Evolutionary conservation across 2,888 invertebrate species (phyloP).

Genomic region (Pandemis heparana): DNA sequence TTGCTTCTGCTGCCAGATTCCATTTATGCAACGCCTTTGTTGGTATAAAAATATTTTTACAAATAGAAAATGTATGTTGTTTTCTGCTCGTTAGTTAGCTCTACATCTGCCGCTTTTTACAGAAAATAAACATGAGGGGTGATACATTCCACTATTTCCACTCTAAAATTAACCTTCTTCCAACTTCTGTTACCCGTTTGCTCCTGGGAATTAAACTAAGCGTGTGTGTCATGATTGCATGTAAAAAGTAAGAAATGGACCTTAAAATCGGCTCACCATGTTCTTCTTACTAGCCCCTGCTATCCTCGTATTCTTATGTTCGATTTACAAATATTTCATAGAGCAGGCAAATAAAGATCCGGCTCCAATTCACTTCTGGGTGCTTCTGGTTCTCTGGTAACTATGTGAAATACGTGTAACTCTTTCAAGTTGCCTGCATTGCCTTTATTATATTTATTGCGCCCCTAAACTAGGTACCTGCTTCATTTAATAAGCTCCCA

Average conservation of each 20-base stretch:
- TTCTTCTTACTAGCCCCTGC: constrained; percentile 23
- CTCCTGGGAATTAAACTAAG: constrained; percentile 54
- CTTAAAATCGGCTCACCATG: not conserved
- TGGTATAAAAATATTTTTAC: not conserved
- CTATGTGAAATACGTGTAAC: not conserved
- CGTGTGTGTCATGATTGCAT: constrained; percentile 44
- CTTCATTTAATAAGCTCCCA: not conserved
- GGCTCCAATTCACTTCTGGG: not conserved
- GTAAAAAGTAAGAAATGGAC: constrained; percentile 25
- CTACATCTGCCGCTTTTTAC: constrained; percentile 2
- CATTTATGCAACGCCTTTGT: not conserved
- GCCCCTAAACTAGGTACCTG: not conserved
- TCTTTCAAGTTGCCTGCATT: not conserved
- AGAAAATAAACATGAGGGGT: not conserved
- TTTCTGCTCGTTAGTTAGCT: constrained; percentile 3
- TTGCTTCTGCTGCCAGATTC: constrained; percentile 49
- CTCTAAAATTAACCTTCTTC: constrained; percentile 40
- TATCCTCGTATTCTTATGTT: constrained; percentile 42
- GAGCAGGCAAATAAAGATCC: not conserved
- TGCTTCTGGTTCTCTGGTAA: constrained; percentile 1
- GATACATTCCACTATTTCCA: not conserved
- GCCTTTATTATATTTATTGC: not conserved
- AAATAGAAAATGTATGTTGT: not conserved
- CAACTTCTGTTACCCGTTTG: constrained; percentile 52
- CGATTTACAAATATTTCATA: not conserved